Conservation (phyloP, 1,140 invertebrate genomes). For the Apis mellifera region DNA sequence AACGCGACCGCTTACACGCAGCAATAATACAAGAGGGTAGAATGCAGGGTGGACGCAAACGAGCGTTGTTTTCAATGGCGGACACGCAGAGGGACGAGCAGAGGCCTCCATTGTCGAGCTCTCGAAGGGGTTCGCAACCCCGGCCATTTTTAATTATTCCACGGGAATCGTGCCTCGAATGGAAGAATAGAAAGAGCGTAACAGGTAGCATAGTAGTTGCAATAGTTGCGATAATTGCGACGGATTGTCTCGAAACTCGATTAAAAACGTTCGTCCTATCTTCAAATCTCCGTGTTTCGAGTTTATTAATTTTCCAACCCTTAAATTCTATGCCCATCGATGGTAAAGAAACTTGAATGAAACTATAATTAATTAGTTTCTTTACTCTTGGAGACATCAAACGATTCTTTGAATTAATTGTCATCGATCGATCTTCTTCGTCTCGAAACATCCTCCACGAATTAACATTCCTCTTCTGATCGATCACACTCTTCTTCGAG, state of each 20-base stretch:
- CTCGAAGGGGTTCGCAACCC: not conserved
- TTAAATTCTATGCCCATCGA: too few species aligned
- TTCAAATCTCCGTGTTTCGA: too few species aligned
- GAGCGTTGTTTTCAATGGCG: not conserved
- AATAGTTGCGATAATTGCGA: too few species aligned
- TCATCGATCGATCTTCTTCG: not conserved
- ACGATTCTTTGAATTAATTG: not conserved
- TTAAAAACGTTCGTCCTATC: too few species aligned
- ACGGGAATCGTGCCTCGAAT: too few species aligned
- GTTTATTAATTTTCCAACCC: too few species aligned
- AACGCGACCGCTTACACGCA: not conserved
- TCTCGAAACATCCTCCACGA: not conserved
- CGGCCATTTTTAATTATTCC: constrained; percentile 31
- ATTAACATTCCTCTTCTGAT: not conserved
- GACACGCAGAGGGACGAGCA: not conserved
- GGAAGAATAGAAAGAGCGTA: constrained; percentile 15
- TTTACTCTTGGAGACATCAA: not conserved
- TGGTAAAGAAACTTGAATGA: too few species aligned
- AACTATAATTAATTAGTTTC: too few species aligned
- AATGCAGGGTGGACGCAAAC: not conserved
- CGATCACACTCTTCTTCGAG: not conserved
- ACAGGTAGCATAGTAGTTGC: constrained; percentile 24
- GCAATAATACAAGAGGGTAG: not conserved
- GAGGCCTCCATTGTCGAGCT: not conserved
- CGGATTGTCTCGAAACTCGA: too few species aligned